Base-by-base conservation (phyloP, 2,113 vertebrate species). In the Nerophis lumbriciformis region DNA sequence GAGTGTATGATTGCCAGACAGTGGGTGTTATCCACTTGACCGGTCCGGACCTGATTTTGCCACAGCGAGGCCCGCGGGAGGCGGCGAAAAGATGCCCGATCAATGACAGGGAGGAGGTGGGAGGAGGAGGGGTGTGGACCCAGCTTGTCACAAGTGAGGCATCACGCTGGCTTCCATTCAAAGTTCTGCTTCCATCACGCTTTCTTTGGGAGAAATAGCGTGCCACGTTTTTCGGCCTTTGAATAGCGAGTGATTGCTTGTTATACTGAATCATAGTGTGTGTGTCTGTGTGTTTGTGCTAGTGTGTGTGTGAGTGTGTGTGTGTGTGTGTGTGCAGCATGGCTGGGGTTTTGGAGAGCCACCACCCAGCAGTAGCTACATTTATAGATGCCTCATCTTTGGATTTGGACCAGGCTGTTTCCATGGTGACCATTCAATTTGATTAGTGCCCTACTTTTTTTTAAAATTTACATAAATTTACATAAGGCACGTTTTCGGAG, bases 241-340 rank as follows among this genome's bases (percentile, higher is more conserved):
- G 82, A 87, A 87, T 78, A 76, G 83, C 59, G 60, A 36, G 59
- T 85, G 85, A 87, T 85, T 85, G 75, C 72, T 66, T 37, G 73
- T 10, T 48, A 70, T 54, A 11, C 83, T 73, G 83, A 83, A 85
- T 5, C 36, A n/a, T 7, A 5, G 14, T n/a, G 28, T 14, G 28
- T 13, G 52, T 14, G 52, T 21, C 1, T 8, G 11, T 53, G 21
- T 28, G 9, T 52, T 4, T 9, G 10, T 53, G 51, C 11, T 53
- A 28, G 51, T 52, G 49, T 8, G 1, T 11, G 16, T 4, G 50
- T 21, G 28, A 3, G 28, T 28, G 28, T 28, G 28, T 28, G 50
- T 12, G 9, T 51, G 50, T 51, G 10, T 52, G 50, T 19, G 50
- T 1, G 8, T 11, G 19, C 19, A 19, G 19, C 19, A 19, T 19